phyloP scores from a whole-genome alignment of 2,888 invertebrate species.

The Anoplius nigerrimus region DNA sequence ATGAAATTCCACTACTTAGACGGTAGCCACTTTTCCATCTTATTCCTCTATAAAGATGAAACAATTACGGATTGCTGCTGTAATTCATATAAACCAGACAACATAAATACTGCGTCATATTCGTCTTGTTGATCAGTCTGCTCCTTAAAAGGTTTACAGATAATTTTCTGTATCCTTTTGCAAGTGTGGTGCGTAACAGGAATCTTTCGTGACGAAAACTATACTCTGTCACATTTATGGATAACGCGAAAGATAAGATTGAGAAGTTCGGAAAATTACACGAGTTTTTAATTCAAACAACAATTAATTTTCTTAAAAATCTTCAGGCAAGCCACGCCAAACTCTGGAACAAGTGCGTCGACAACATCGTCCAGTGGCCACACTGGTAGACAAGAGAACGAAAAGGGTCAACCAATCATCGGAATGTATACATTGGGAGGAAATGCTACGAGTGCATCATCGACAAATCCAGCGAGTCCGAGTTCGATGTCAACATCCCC shows the following conservation, averaged over 20 bases:
- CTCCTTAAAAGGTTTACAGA: no score
- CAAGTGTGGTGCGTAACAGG: no score
- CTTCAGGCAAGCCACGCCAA: conserved; percentile 74
- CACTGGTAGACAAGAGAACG: conserved; percentile 62
- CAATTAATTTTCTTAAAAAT: neutral
- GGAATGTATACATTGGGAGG: conserved; percentile 66
- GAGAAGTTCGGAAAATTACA: conserved; percentile 52
- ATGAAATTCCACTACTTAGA: no score
- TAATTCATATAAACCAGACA: no score
- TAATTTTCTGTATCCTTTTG: no score
- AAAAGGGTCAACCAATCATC: conserved; percentile 60
- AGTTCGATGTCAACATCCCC: conserved; percentile 32
- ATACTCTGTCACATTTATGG: no score
- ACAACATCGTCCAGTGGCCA: conserved; percentile 70
- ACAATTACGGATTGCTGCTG: no score
- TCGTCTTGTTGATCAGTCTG: no score
- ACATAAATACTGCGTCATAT: no score
- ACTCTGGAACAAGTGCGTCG: conserved; percentile 70
- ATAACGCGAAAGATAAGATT: conserved; percentile 62
- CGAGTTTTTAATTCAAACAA: conserved; percentile 1
- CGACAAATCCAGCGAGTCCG: conserved; percentile 33
- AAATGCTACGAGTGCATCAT: conserved; percentile 42
- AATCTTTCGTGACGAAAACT: no score
- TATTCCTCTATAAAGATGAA: no score
- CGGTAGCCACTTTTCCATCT: no score